phyloP scores from a whole-genome alignment of 2,113 vertebrate genomes.

The Cebidichthys violaceus region DNA sequence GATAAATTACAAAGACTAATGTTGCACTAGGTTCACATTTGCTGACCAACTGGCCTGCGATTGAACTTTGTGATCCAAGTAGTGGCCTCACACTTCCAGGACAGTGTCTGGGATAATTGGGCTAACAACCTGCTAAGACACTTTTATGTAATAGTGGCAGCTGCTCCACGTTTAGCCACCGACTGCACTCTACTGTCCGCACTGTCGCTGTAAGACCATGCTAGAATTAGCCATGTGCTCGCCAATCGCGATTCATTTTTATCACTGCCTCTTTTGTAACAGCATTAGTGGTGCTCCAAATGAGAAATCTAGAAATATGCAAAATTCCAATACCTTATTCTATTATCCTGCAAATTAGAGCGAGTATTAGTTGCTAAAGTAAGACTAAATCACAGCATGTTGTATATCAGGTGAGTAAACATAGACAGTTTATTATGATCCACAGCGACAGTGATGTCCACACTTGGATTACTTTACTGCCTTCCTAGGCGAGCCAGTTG shows the following conservation, averaged over 20 bases:
- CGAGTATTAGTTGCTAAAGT: background rate
- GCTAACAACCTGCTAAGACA: constrained; percentile 39
- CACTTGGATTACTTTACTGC: constrained; percentile 40
- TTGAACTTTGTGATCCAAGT: constrained; percentile 9
- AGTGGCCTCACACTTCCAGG: constrained; percentile 17
- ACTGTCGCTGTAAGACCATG: constrained; percentile 37
- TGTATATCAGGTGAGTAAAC: constrained; percentile 9
- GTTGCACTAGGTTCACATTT: background rate
- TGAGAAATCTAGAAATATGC: background rate
- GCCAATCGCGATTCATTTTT: constrained; percentile 36
- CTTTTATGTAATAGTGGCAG: constrained; percentile 69
- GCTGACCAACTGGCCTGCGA: constrained; percentile 13
- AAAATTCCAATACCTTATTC: background rate
- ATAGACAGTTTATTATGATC: constrained; percentile 38
- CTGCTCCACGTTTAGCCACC: constrained; percentile 61
- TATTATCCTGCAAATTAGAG: background rate
- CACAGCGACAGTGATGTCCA: background rate
- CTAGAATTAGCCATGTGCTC: constrained; percentile 59
- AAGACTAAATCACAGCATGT: constrained; percentile 27
- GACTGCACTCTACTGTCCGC: constrained; percentile 23
- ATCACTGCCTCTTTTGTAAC: constrained; percentile 37
- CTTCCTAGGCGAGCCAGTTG: background rate
- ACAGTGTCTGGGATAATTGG: constrained; percentile 62
- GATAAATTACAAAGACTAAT: background rate
- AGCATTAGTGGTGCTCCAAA: constrained; percentile 16